Evolutionary conservation across 2,113 vertebrate species (phyloP), one percentile per base, ranked within the genome.

Genomic region (Xiphophorus couchianus): DNA sequence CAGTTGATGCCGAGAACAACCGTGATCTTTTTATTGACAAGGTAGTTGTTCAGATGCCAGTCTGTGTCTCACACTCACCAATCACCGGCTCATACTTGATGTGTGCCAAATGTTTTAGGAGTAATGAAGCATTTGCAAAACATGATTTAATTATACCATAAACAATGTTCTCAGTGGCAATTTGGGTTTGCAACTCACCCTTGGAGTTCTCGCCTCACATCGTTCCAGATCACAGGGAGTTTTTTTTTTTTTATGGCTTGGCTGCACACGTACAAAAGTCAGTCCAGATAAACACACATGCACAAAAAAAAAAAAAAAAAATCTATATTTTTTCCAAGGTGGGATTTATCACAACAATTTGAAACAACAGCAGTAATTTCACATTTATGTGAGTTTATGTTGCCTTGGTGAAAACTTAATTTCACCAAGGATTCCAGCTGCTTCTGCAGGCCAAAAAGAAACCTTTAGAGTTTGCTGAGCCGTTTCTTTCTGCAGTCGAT

Each of bases 271-370:
- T 31, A 61, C 62, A 73, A 54, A 62, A 87, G 71, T 77, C 69
- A 61, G 48, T 73, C 69, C 77, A 77, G 51, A 81, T 22, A 54
- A 37, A 37, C 35, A 37, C 10, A 37, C 35, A 35, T 2, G 9
- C 35, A 37, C 35, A 37, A 35, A 6, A 33, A 6, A 1, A 6
- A 33, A 6, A 1, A 6, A 33, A 6, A 33, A 6, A 33, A 33
- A 33, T 35, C 1, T 11, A 37, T 37, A 37, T 42, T 86, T 58
- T 29, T 81, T 84, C 92, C 85, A 89, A 89, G 81, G 30, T 28
- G 19, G 80, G 77, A 84, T 87, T 89, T 87, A 81, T 37, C 66
- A 71, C 42, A 39, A 29, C 79, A 88, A 69, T 75, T 73, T 62
- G 66, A 72, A 76, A 78, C 69, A 44, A 84, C 73, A 73, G 28